phyloP scores from a whole-genome alignment of 2,888 invertebrate genomes.

The Baronia brevicornis region DNA sequence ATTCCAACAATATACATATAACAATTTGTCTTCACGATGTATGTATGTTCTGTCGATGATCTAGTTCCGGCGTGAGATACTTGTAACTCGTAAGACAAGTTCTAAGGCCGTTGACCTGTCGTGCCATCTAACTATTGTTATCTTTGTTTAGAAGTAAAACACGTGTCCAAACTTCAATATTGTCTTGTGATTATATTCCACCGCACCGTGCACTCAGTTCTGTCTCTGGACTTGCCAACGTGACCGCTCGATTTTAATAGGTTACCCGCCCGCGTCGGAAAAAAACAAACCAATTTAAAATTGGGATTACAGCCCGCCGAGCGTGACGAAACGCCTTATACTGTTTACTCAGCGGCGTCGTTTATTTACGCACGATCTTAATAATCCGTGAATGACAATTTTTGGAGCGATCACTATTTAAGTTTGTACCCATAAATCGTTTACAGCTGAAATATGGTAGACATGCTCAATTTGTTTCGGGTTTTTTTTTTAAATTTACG shows the following conservation, averaged over 20 bases:
- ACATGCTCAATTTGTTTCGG: no score
- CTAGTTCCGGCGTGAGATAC: conserved; percentile 16
- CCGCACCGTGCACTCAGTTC: conserved; percentile 10
- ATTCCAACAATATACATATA: no score
- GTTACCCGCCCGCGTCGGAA: conserved; percentile 37
- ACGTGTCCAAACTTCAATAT: conserved; percentile 14
- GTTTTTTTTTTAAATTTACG: no score
- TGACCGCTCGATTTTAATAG: conserved; percentile 44
- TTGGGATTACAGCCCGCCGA: conserved; percentile 50
- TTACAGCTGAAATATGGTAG: conserved; percentile 10
- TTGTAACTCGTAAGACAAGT: conserved; percentile 8
- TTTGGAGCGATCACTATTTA: conserved; percentile 13
- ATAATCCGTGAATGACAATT: conserved; percentile 29
- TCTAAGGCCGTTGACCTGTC: conserved; percentile 9
- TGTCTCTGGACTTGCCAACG: conserved; percentile 24
- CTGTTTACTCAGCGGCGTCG: conserved; percentile 56
- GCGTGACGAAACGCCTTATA: conserved; percentile 52
- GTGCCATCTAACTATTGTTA: conserved; percentile 7
- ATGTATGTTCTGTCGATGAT: conserved; percentile 11
- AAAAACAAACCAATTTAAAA: conserved; percentile 68
- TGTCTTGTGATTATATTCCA: conserved; percentile 12
- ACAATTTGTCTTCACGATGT: no score
- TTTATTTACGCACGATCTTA: conserved; percentile 67
- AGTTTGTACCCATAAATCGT: conserved; percentile 8
- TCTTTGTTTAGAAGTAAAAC: conserved; percentile 10